phyloP scores from a whole-genome alignment of 2,113 vertebrate genomes.

The Sciurus niger region DNA sequence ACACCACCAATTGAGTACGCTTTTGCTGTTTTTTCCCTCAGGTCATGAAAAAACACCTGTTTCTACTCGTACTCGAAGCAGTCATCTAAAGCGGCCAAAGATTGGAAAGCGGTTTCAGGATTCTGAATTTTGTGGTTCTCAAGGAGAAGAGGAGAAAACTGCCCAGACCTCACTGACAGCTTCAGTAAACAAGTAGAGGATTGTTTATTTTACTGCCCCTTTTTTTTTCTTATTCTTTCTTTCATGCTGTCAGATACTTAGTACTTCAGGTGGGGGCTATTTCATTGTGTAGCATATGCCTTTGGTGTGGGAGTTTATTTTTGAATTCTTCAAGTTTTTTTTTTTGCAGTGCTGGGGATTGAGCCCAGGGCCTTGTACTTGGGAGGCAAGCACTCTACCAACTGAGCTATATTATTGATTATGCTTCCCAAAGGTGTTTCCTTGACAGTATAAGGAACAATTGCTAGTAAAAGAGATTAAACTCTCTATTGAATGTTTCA shows the following conservation, averaged over 20 bases:
- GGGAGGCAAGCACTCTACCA: too few relatives aligned
- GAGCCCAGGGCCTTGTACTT: too few relatives aligned
- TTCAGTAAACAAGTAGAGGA: conserved; percentile 85
- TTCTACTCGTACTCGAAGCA: conserved; percentile 80
- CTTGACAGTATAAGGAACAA: background rate
- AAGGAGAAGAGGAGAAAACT: conserved; percentile 75
- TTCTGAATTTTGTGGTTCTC: conserved; percentile 74
- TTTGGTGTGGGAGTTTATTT: background rate
- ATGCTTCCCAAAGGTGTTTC: background rate
- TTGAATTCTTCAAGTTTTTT: background rate
- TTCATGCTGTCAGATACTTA: background rate
- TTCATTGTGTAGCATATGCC: background rate
- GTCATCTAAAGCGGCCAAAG: conserved; percentile 87
- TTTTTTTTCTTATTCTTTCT: conserved; percentile 1
- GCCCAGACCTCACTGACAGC: conserved; percentile 44
- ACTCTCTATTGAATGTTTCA: background rate
- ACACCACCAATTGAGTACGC: background rate
- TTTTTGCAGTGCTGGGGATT: too few relatives aligned
- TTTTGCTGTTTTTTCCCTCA: conserved; percentile 72
- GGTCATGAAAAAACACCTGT: conserved; percentile 72
- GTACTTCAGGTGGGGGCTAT: background rate
- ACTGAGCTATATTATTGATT: background rate
- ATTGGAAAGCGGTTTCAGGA: conserved; percentile 81
- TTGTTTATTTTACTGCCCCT: background rate
- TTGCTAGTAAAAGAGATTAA: background rate